A percentile compares a stretch with the other conserved stretches of the same genome.
Conservation (phyloP, 2,113 vertebrate genomes). For the Parus major region DNA sequence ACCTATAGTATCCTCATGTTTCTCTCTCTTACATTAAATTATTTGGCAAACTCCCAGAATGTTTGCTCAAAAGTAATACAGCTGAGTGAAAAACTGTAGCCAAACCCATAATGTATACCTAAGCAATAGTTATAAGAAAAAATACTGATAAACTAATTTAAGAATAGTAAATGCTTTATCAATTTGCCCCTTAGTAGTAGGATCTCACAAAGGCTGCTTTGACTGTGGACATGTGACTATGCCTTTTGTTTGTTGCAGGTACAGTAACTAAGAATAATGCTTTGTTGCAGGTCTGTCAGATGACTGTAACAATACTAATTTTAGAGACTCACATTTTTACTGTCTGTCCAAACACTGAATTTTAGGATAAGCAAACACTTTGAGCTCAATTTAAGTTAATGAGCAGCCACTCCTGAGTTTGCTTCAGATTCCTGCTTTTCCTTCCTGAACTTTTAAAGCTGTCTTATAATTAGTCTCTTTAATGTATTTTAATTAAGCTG, state of each 20-base stretch:
- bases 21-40: neutral
- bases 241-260: neutral
- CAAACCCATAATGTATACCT: neutral
- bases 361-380: neutral
- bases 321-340: neutral
- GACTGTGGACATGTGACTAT: neutral
- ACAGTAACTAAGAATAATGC: neutral
- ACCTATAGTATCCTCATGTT: neutral
- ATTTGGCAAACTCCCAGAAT: neutral
- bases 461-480: neutral
- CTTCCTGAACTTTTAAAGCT: neutral
- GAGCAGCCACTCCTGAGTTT: neutral
- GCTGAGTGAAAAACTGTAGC: neutral
- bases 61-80: neutral
- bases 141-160: neutral
- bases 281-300: neutral
- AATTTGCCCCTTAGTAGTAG: neutral
- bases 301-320: neutral
- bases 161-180: neutral
- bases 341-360: neutral
- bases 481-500: neutral
- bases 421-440: neutral
- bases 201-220: neutral
- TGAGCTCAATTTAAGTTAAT: neutral
- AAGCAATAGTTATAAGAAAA: neutral